Evolutionary conservation across 2,113 vertebrate genomes (phyloP).

Genomic region (Zosterops lateralis): DNA sequence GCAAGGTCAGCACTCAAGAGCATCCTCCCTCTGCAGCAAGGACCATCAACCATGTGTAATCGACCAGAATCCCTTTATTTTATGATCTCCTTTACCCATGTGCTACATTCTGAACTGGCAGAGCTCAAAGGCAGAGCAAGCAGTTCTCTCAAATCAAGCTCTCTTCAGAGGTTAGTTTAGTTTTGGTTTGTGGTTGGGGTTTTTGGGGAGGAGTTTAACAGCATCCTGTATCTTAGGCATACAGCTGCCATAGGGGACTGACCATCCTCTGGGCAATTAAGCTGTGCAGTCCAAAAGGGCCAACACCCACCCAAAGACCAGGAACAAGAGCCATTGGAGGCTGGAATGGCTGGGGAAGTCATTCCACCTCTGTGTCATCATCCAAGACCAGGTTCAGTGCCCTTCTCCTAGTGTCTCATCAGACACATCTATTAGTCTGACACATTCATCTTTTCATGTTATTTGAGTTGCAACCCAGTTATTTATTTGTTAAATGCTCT

Average conservation of each 20-base stretch:
- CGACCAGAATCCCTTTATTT: not conserved
- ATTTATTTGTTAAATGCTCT: not conserved
- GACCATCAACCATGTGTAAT: not conserved
- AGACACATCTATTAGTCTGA: not conserved
- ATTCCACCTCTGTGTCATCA: not conserved
- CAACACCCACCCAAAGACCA: fast-evolving
- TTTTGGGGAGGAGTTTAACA: not conserved
- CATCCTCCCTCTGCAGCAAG: not conserved
- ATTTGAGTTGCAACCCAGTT: not conserved
- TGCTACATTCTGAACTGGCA: not conserved
- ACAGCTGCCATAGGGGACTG: fast-evolving
- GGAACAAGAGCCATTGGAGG: fast-evolving
- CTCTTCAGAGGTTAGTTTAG: not conserved
- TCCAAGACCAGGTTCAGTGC: not conserved
- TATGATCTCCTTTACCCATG: not conserved
- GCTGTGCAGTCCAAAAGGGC: not conserved
- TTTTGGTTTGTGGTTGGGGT: not conserved
- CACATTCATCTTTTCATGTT: not conserved
- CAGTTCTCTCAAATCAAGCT: not conserved
- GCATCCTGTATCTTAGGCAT: not conserved
- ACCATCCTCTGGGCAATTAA: not conserved
- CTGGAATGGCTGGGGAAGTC: not conserved
- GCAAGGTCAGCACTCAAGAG: not conserved
- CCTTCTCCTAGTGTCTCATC: not conserved
- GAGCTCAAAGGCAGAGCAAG: not conserved